phyloP scores from a whole-genome alignment of 2,888 invertebrate species.

The Cephus nigrinus region DNA sequence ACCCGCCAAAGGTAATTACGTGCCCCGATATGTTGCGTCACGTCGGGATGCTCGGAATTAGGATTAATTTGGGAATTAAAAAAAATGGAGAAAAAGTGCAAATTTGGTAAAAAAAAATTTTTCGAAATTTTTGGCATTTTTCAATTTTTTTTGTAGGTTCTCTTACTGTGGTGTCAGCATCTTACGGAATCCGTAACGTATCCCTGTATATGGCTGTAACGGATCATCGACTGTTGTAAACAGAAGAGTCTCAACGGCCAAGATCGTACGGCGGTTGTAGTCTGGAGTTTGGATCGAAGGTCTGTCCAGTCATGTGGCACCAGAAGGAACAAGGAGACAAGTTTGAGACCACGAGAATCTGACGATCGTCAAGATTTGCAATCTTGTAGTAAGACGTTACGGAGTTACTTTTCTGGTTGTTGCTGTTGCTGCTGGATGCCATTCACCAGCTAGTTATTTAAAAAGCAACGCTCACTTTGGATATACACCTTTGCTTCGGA shows the following conservation, averaged over 20 bases:
- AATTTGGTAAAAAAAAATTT: neutral
- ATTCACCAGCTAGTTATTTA: neutral
- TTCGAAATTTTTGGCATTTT: neutral
- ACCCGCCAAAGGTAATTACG: conserved; percentile 28
- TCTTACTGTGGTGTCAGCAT: neutral
- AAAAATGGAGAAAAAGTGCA: neutral
- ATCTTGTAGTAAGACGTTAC: neutral
- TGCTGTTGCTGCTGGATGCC: neutral
- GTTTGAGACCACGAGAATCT: neutral
- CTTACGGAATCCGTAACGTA: neutral
- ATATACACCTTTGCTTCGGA: neutral
- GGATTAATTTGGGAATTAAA: neutral
- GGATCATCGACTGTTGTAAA: neutral
- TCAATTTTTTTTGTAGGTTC: neutral
- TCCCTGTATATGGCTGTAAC: neutral
- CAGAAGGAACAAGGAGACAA: neutral
- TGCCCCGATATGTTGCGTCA: neutral
- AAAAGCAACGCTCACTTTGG: neutral
- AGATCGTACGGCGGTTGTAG: neutral
- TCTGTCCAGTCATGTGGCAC: conserved; percentile 7
- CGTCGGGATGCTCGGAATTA: neutral
- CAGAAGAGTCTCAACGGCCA: neutral
- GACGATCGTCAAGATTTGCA: neutral
- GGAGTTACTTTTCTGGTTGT: neutral
- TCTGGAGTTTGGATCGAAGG: conserved; percentile 1